These are phyloP conservation scores for Tetheella fluctuosa DNA, from an alignment of 2,888 invertebrate species.

Conservation along the genomic window DNA sequence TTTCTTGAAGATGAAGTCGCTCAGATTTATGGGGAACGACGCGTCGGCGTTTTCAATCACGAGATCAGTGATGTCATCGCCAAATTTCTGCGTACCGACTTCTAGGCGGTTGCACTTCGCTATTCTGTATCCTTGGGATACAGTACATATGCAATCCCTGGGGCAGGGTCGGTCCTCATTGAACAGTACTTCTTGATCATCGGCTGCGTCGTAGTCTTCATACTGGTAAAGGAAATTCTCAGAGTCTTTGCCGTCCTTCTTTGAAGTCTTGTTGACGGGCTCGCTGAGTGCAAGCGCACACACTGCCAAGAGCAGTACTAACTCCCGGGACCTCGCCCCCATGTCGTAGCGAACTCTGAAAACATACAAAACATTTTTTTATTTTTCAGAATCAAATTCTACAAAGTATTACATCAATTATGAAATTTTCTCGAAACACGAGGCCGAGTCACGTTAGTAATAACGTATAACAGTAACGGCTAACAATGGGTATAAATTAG, in stretches of 20 bases:
- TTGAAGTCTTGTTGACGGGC: constrained; percentile 65
- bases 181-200: constrained; percentile 77
- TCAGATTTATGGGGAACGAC: constrained; percentile 83
- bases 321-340: constrained; percentile 80
- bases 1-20: constrained; percentile 84
- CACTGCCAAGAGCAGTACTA: constrained; percentile 77
- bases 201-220: constrained; percentile 74
- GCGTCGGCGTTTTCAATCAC: constrained; percentile 86
- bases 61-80: constrained; percentile 86
- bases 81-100: constrained; percentile 87
- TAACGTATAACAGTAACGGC: constrained; percentile 49
- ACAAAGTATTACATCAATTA: constrained; percentile 48
- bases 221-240: constrained; percentile 68
- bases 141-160: constrained; percentile 85
- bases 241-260: constrained; percentile 56
- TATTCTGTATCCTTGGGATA: constrained; percentile 84
- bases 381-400: constrained; percentile 18
- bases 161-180: constrained; percentile 84
- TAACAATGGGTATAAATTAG: constrained; percentile 55
- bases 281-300: constrained; percentile 72
- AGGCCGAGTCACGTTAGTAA: constrained; percentile 46
- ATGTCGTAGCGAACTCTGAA: constrained; percentile 81
- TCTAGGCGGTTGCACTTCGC: constrained; percentile 88
- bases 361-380: constrained; percentile 44
- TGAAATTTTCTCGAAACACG: constrained; percentile 50